Evolutionary conservation across 2,113 vertebrate genomes (phyloP), one percentile per base, ranked within the genome.

Genomic region (Ibidorhyncha struthersii): DNA sequence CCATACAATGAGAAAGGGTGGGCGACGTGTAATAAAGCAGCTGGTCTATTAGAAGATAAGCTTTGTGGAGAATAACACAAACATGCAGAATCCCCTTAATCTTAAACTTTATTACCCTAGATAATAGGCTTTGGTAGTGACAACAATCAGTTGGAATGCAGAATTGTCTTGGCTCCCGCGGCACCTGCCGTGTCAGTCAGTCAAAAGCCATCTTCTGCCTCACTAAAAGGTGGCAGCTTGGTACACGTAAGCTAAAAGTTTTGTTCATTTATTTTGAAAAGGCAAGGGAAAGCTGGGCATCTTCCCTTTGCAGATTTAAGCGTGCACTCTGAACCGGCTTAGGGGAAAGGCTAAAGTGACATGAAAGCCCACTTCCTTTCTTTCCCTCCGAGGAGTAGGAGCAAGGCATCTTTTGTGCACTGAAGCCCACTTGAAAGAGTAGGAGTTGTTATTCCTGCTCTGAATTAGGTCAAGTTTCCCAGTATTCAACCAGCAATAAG

Each of bases 41-140:
- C 98, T 98, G 97, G 96, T 96, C 97, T 97, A 96, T 98, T 98
- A 98, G 97, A 97, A 98, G 97, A 98, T 96, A 97, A 98, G 98
- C 98, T 98, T 98, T 97, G 95, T 95, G 97, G 95, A 98, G 97
- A 98, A 96, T 90, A 97, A 97, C 95, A 98, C 96, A 98, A 98
- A 98, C 97, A 96, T 80, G 96, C 97, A 78, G 95, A 98, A 98
- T 98, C 97, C 97, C 94, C 95, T 96, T 97, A 97, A 98, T 98
- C 98, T 98, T 96, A 97, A 98, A 96, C 94, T 97, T 98, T 98
- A 98, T 98, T 98, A 95, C 94, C 96, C 95, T 82, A 95, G 97
- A 98, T 98, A 98, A 98, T 97, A 97, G 97, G 97, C 96, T 98
- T 98, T 97, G 97, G 97, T 84, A 86, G 93, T 29, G 94, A 95